A percentile compares a stretch with the other conserved stretches of the same genome.
phyloP scores from a whole-genome alignment of 2,797 vertebrate species.

The Streptopelia turtur region DNA sequence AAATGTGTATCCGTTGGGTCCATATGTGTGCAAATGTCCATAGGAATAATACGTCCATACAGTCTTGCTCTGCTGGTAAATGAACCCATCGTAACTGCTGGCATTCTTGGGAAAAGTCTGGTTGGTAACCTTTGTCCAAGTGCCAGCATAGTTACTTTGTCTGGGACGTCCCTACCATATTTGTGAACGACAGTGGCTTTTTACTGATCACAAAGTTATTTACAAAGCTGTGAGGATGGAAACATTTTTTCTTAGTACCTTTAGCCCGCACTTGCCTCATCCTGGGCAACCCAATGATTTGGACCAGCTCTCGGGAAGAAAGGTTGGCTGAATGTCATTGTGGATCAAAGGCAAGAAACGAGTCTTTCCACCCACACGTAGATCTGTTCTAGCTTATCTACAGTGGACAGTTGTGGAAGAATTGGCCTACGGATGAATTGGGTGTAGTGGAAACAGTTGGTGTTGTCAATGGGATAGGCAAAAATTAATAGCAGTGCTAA shows the following conservation, averaged over 20 bases:
- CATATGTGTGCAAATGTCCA: slow-evolving; percentile 56
- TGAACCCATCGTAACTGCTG: slow-evolving; percentile 23
- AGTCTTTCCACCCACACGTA: slow-evolving; percentile 41
- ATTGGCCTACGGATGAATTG: neutral
- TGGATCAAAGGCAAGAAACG: slow-evolving; percentile 71
- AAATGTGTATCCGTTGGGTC: slow-evolving; percentile 63
- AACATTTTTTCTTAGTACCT: slow-evolving; percentile 4
- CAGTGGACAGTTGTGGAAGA: neutral
- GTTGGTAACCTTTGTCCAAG: slow-evolving; percentile 41
- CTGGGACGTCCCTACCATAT: slow-evolving; percentile 43
- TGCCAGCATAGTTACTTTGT: slow-evolving; percentile 26
- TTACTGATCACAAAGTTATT: neutral
- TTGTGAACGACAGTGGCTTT: slow-evolving; percentile 59
- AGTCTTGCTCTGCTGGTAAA: slow-evolving; percentile 11
- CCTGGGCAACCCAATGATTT: slow-evolving; percentile 72
- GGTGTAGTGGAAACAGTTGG: slow-evolving; percentile 49
- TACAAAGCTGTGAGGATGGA: neutral
- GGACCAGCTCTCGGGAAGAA: slow-evolving; percentile 51
- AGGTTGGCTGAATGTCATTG: slow-evolving; percentile 23
- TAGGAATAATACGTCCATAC: slow-evolving; percentile 57
- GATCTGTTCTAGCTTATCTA: slow-evolving; percentile 39
- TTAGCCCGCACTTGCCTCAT: slow-evolving; percentile 74
- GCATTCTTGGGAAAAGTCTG: neutral
- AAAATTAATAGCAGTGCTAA: slow-evolving; percentile 54
- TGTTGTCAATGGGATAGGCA: neutral